Evolutionary conservation across 2,797 vertebrate genomes (phyloP), one percentile per base, ranked within the genome.

Genomic region (Vultur gryphus): DNA sequence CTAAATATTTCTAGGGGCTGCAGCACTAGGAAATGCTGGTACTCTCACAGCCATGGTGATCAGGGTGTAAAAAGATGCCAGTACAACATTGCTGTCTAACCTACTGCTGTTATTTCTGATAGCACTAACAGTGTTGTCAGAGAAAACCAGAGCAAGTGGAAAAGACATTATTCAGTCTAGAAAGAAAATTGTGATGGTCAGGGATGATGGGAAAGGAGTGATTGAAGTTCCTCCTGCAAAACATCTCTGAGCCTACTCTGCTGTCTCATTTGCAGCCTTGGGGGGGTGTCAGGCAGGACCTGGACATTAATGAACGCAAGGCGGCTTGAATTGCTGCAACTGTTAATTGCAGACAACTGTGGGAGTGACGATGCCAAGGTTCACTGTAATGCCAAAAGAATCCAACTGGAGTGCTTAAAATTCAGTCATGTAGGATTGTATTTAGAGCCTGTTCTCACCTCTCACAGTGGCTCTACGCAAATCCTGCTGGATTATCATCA

Each of bases 401-500:
- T 94, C 77, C 57, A 71, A 93, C 77, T 46, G 37, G 61, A 92
- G 61, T 57, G 52, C 85, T 95, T 94, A 94, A 95, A 97, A 95
- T 95, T 84, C 87, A 93, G 35, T 75, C 72, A 61, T 26, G 82
- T 44, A 59, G 65, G 89, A 80, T 70, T 92, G 94, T 84, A 87
- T 96, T 95, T 95, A 91, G 79, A 95, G 89, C 90, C 65, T 93
- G 91, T 95, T 95, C 87, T 93, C 94, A 95, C 94, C 87, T 95
- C 91, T 91, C 65, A 61, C 0, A 4, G 83, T 64, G 76, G 43
- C 59, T 94, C 72, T 91, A 54, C 3, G 19, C 85, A 95, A 94
- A 95, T 93, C 85, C 61, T 91, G 79, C 41, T 93, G 88, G 79
- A 84, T 88, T 91, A 87, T 90, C 87, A 61, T 83, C 83, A 39